Base-by-base conservation (phyloP, 2,888 invertebrate genomes). In the Macrophya annulata region DNA sequence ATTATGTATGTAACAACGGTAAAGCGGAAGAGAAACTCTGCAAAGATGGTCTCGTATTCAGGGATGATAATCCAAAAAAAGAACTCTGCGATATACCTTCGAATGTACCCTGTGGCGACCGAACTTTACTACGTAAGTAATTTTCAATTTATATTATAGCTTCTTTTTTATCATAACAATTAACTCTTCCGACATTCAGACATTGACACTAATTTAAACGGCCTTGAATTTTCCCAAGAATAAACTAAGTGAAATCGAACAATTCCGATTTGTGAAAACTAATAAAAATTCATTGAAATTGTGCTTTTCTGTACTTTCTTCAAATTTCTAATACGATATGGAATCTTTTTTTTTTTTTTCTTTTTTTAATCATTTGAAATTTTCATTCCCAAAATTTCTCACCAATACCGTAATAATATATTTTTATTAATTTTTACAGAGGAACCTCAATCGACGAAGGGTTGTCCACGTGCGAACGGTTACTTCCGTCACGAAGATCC, bases 11-110 rank as follows among this genome's bases (percentile, higher is more conserved):
- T 94, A 94, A 94, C 85, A 95, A 95, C 93, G 96, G 96, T 43
- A 94, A 94, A 85, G 92, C 96, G 4, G 96, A 96, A 92, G 94
- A 95, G 85, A 96, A 94, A 88, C 94, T 97, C 17, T 97, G 97
- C 92, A 97, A 97, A 0, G 97, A 97, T 88, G 97, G 97, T 1
- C 94, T 97, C 51, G 96, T 97, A 37, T 97, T 97, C 93, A 95
- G 96, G 85, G 96, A 96, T 88, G 95, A 95, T 88, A 96, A 96
- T 91, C 95, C 96, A 0, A 96, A 95, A 92, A 96, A 96, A 88
- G 97, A 97, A 88, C 94, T 95, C 74, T 97, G 97, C 90, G 97
- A 97, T 90, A 95, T 97, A 87, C 96, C 97, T 0, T 95, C 96
- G 43, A 97, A 97, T 90, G 96, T 97, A 0, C 97, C 97, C 86